Evolutionary conservation across 2,113 vertebrate species (phyloP).

Genomic region (Oplegnathus fasciatus): DNA sequence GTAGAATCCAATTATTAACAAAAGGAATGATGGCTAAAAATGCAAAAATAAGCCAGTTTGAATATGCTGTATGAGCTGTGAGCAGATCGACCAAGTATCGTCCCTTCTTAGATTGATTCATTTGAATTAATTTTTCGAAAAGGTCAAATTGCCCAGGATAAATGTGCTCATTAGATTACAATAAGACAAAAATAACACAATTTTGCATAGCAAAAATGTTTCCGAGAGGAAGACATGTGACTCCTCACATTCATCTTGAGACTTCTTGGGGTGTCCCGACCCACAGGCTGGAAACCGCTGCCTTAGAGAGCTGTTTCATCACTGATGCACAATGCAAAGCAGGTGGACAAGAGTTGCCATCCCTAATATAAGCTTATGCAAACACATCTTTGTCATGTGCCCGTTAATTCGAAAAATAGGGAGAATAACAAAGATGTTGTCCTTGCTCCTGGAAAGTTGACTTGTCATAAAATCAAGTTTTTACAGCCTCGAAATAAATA

Average conservation of each 20-base stretch:
- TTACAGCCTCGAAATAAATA: neutral
- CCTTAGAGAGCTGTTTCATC: neutral
- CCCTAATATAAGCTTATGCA: neutral
- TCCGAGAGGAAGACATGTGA: neutral
- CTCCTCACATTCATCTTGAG: neutral
- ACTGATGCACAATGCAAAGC: neutral
- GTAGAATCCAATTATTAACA: neutral
- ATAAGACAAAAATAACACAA: neutral
- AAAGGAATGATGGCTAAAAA: neutral
- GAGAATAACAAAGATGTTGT: slow-evolving; percentile 6
- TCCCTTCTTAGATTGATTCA: neutral
- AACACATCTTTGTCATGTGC: neutral
- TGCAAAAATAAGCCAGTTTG: neutral
- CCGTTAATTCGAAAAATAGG: neutral
- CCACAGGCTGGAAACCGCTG: neutral
- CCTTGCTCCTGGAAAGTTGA: neutral
- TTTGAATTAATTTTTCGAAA: too few species aligned
- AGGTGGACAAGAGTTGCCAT: neutral
- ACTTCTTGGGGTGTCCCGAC: neutral
- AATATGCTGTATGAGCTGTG: neutral
- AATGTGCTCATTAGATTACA: neutral
- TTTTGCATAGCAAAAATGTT: neutral
- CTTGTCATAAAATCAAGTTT: slow-evolving; percentile 6
- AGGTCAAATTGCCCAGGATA: too few species aligned
- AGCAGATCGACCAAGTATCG: neutral